Evolutionary conservation across 2,888 invertebrate genomes (phyloP), one percentile per base, ranked within the genome.

Genomic region (Eudasyphora cyanicolor): DNA sequence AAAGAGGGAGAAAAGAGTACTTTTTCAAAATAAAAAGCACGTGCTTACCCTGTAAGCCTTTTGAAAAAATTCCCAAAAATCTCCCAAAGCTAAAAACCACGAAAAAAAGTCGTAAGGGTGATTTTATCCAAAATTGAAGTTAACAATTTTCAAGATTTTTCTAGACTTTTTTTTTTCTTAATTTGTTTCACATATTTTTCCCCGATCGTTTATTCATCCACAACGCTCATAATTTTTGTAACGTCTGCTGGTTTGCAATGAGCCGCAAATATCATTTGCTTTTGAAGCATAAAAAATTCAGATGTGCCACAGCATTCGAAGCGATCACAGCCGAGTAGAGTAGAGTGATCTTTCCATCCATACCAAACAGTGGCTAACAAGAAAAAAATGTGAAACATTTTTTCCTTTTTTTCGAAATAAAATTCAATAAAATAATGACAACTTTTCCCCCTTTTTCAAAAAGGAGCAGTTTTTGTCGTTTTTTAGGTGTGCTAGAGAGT

Each of bases 221-320:
- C 21, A 80, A 75, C 79, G 82, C 79, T 85, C 86, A 85, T 89
- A 86, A 87, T 89, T 89, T 90, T 89, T 90, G 76, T 89, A 87
- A 89, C 89, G 90, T 90, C 90, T 90, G 88, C 87, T 91, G 91
- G 89, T 87, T 88, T 89, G 90, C 91, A 91, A 91, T 91, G 91
- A 89, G 90, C 90, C 91, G 91, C 89, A 88, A 87, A 89, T 87
- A 85, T 83, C 86, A 86, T 87, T 88, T 87, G 87, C 88, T 79
- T 88, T 89, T 89, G 87, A 88, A 86, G 87, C 89, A 86, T 87
- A 76, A 76, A 64, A 54, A 71, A 79, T 67, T 17, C 67, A 64
- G 21, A 21, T 21, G 57, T 14, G 21, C 35, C 38, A 42, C 21
- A 57, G 10, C 27, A 14, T 1, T 24, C 14, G 24, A 27, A n/a